These are phyloP conservation scores for Himalopsyche anomala DNA, from an alignment of 2,888 invertebrate species.

Conservation along the genomic window DNA sequence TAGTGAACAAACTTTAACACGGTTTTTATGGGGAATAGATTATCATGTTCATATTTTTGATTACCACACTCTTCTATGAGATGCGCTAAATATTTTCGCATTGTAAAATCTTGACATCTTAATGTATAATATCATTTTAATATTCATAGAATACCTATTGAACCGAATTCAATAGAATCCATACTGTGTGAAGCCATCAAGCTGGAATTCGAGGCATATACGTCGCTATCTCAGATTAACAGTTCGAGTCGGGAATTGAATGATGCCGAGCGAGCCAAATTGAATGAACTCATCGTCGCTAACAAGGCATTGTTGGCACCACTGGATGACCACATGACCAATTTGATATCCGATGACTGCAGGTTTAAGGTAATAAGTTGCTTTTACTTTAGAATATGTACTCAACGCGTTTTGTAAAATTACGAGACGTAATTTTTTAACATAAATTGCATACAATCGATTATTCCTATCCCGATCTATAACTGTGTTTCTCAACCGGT, in stretches of 20 bases:
- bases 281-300: conserved; percentile 90
- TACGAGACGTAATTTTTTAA: too few relatives aligned
- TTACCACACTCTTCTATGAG: too few relatives aligned
- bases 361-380: conserved; percentile 73
- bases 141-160: conserved; percentile 74
- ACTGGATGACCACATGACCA: conserved; percentile 88
- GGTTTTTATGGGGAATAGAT: too few relatives aligned
- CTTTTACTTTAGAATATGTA: too few relatives aligned
- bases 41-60: too few relatives aligned
- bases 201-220: conserved; percentile 87
- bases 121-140: conserved; percentile 28
- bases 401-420: too few relatives aligned
- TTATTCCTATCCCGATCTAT: too few relatives aligned
- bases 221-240: conserved; percentile 78
- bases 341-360: conserved; percentile 81
- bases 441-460: too few relatives aligned
- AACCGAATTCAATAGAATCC: conserved; percentile 87
- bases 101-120: neutral
- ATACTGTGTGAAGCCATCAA: conserved; percentile 91
- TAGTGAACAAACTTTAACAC: too few relatives aligned
- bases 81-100: neutral
- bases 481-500: too few relatives aligned
- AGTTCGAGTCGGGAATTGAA: conserved; percentile 83
- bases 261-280: conserved; percentile 88
- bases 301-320: conserved; percentile 91